phyloP scores from a whole-genome alignment of 2,888 invertebrate species.

The Coenonympha arcania region DNA sequence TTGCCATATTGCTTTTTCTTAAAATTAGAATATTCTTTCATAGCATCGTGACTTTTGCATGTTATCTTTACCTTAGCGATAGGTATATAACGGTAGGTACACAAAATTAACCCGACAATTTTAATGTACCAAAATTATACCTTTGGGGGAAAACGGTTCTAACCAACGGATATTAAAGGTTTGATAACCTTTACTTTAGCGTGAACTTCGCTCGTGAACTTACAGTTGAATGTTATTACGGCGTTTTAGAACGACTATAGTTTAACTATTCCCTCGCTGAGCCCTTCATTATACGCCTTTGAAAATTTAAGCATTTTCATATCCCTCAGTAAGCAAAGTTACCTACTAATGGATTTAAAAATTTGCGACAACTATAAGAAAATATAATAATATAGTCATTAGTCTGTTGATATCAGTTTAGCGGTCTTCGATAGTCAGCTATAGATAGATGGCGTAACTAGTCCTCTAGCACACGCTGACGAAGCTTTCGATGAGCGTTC shows the following conservation, averaged over 20 bases:
- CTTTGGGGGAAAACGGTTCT: slow-evolving; percentile 12
- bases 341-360: no score
- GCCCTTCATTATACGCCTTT: slow-evolving; percentile 5
- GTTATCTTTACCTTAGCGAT: background rate
- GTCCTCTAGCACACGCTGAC: no score
- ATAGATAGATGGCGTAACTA: no score
- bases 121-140: slow-evolving; percentile 14
- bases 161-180: slow-evolving; percentile 17
- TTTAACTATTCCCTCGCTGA: slow-evolving; percentile 9
- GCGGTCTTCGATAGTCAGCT: no score
- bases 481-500: no score
- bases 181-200: slow-evolving; percentile 20
- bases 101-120: background rate
- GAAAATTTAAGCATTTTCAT: background rate
- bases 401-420: no score
- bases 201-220: slow-evolving; percentile 19
- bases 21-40: background rate
- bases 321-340: no score
- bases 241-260: slow-evolving; percentile 18
- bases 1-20: background rate
- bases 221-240: slow-evolving; percentile 21
- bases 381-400: no score
- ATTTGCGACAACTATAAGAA: no score
- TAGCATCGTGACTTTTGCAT: background rate
- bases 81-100: no score